These are phyloP conservation scores for Camponotus pennsylvanicus DNA, from an alignment of 1,140 invertebrate genomes.

Conservation along the genomic window DNA sequence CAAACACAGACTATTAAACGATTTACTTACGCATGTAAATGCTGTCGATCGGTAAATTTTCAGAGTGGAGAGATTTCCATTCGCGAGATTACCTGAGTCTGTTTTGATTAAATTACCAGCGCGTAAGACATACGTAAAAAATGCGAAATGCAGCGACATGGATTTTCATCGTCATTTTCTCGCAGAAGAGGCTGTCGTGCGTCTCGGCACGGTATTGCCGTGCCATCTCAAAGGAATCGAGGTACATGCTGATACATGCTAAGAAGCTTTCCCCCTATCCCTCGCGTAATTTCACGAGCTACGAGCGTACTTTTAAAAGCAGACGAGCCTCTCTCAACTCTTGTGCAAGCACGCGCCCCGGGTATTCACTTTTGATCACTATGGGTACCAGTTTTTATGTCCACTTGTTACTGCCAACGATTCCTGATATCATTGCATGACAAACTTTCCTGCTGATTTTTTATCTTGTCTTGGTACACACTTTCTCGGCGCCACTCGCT, in stretches of 20 bases:
- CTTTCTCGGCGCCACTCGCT: conserved; percentile 66
- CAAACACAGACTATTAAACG: conserved; percentile 7
- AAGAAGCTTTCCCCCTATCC: conserved; percentile 1
- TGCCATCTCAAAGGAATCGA: conserved; percentile 62
- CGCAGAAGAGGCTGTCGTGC: conserved; percentile 34
- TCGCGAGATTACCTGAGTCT: not conserved
- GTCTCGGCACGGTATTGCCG: conserved; percentile 41
- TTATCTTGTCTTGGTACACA: conserved; percentile 48
- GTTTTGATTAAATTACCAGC: conserved; percentile 11
- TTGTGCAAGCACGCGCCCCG: conserved; percentile 64
- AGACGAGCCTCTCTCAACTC: conserved; percentile 42
- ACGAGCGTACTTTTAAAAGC: conserved; percentile 57
- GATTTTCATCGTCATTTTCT: conserved; percentile 25
- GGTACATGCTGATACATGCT: conserved; percentile 63
- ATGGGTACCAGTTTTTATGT: conserved; percentile 1
- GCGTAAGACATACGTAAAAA: conserved; percentile 21
- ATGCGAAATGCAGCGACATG: not conserved
- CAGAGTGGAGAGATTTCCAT: not conserved
- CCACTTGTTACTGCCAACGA: conserved; percentile 51
- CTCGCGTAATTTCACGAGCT: conserved; percentile 64
- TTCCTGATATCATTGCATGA: conserved; percentile 19
- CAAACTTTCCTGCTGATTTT: conserved; percentile 61
- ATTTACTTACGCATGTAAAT: not conserved
- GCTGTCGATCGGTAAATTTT: not conserved
- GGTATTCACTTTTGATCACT: conserved; percentile 52